Evolutionary conservation across 2,113 vertebrate species (phyloP).

Genomic region (Callipepla californica): DNA sequence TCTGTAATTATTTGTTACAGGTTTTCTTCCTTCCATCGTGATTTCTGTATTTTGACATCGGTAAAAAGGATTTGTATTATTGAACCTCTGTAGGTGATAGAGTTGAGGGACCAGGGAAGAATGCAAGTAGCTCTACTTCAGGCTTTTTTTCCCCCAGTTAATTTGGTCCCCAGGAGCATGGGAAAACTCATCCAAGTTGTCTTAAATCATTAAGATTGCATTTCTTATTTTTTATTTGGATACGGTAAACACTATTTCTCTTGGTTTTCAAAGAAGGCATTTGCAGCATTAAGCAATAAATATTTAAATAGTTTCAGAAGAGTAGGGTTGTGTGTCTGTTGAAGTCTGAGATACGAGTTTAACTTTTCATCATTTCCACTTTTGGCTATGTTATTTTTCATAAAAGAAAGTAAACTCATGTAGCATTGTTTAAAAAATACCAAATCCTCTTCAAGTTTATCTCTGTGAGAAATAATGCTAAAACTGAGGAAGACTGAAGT

Average conservation of each 20-base stretch:
- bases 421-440: not conserved
- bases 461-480: not conserved
- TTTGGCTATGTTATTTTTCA: not conserved
- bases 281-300: not conserved
- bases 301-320: not conserved
- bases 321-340: not conserved
- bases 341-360: not conserved
- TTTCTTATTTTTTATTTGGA: not conserved
- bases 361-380: not conserved
- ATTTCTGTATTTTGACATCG: not conserved
- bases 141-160: not conserved
- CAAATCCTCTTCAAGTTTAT: not conserved
- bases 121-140: not conserved
- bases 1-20: not conserved
- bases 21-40: not conserved
- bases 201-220: not conserved
- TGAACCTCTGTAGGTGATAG: not conserved
- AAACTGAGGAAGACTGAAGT: accelerated
- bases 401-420: not conserved
- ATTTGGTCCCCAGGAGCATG: not conserved
- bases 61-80: not conserved
- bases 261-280: not conserved
- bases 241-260: not conserved
- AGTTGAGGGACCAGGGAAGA: not conserved
- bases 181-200: not conserved